Conservation (phyloP, 2,797 vertebrate species). For the Acropternis orthonyx region DNA sequence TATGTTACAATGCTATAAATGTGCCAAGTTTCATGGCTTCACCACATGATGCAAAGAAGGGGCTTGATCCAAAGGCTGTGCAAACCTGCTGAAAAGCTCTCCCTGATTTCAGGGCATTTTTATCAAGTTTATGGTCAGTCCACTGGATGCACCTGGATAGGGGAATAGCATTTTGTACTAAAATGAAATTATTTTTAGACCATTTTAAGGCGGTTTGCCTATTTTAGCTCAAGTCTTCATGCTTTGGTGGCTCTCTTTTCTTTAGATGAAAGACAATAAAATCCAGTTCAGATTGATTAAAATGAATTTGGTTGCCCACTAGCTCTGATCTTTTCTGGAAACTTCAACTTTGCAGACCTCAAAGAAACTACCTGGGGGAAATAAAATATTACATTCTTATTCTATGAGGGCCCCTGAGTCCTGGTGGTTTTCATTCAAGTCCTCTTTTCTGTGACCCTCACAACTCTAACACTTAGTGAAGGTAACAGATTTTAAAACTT, state of each 20-base stretch:
- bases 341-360: neutral
- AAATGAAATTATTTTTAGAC: neutral
- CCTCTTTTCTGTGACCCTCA: constrained; percentile 30
- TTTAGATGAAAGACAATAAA: neutral
- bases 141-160: neutral
- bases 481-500: constrained; percentile 51
- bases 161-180: neutral
- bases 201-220: neutral
- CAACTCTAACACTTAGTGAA: neutral
- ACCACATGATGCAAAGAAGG: neutral
- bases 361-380: neutral
- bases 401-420: constrained; percentile 39
- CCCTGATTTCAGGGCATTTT: neutral
- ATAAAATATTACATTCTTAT: constrained; percentile 32
- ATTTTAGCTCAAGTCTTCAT: neutral
- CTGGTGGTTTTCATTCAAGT: constrained; percentile 33
- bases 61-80: neutral
- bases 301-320: neutral
- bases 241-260: neutral
- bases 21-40: constrained; percentile 61
- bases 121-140: neutral
- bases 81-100: constrained; percentile 4
- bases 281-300: constrained; percentile 4
- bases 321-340: neutral
- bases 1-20: constrained; percentile 63